phyloP scores from a whole-genome alignment of 1,140 invertebrate genomes.

The Meteorus sp. region DNA sequence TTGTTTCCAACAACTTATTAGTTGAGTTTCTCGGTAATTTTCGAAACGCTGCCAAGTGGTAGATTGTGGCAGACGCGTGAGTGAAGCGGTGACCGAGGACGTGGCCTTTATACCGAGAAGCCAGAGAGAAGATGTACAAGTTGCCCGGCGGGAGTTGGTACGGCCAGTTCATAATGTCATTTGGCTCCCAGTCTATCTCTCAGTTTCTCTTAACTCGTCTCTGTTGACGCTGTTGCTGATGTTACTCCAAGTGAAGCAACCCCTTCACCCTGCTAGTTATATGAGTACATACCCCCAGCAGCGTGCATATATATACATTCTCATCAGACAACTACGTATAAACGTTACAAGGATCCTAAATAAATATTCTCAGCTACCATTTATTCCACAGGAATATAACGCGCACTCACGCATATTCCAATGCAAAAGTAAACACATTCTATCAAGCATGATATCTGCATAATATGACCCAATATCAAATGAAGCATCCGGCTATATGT shows the following conservation, averaged over 20 bases:
- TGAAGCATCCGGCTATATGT: no score
- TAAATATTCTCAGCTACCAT: slow-evolving; percentile 7
- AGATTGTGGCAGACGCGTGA: slow-evolving; percentile 9
- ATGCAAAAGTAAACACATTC: no score
- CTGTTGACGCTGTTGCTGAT: neutral
- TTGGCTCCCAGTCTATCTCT: slow-evolving; percentile 11
- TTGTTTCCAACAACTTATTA: slow-evolving; percentile 28
- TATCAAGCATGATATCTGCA: no score
- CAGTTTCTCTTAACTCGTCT: neutral
- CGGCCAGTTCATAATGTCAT: slow-evolving; percentile 26
- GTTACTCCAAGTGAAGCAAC: no score
- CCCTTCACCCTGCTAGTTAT: no score
- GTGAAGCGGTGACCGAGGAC: no score
- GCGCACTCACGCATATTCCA: no score
- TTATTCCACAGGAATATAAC: neutral
- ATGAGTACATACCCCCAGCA: no score
- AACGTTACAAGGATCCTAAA: neutral
- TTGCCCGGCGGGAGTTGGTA: slow-evolving; percentile 16
- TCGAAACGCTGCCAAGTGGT: slow-evolving; percentile 11
- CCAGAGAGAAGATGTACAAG: slow-evolving; percentile 23
- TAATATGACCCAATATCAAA: no score
- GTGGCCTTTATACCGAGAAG: slow-evolving; percentile 1
- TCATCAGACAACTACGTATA: neutral
- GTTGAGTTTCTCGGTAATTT: slow-evolving; percentile 21
- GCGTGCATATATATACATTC: neutral